A percentile compares a stretch with the other conserved stretches of the same genome.
phyloP scores from a whole-genome alignment of 2,888 invertebrate species.

The Lithophane socia region DNA sequence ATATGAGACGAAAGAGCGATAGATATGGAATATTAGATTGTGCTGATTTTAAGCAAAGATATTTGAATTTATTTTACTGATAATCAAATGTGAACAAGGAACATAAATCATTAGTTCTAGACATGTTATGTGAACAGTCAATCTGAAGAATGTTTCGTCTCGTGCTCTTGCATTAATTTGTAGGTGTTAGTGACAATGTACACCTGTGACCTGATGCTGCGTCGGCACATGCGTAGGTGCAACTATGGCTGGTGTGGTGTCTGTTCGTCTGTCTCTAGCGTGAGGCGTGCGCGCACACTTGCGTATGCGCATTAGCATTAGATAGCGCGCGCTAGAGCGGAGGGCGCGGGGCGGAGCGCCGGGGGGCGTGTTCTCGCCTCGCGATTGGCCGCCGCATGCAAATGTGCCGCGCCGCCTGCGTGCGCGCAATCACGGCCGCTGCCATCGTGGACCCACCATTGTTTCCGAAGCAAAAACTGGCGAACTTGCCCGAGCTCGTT shows the following conservation, averaged over 20 bases:
- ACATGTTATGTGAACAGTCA: not conserved
- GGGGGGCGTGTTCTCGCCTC: slow-evolving; percentile 74
- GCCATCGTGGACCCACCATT: slow-evolving; percentile 78
- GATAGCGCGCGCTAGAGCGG: slow-evolving; percentile 56
- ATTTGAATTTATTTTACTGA: not conserved
- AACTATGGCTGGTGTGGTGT: slow-evolving; percentile 16
- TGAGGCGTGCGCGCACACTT: slow-evolving; percentile 32
- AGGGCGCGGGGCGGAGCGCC: slow-evolving; percentile 58
- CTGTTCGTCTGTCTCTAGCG: not conserved
- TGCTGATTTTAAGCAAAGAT: not conserved
- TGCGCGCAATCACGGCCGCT: slow-evolving; percentile 78
- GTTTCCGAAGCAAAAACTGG: slow-evolving; percentile 78
- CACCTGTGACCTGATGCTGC: slow-evolving; percentile 6
- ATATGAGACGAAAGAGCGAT: not conserved
- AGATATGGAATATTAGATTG: not conserved
- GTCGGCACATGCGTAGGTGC: slow-evolving; percentile 5
- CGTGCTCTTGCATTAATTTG: slow-evolving; percentile 9
- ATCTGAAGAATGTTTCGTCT: not conserved
- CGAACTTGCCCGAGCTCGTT: slow-evolving; percentile 76
- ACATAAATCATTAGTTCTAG: not conserved
- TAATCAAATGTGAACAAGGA: not conserved
- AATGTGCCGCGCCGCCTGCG: slow-evolving; percentile 82
- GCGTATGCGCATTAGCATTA: slow-evolving; percentile 64
- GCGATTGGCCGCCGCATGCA: slow-evolving; percentile 85
- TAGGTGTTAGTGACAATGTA: not conserved